phyloP scores from a whole-genome alignment of 2,113 vertebrate genomes.

The Pseudopipra pipra region DNA sequence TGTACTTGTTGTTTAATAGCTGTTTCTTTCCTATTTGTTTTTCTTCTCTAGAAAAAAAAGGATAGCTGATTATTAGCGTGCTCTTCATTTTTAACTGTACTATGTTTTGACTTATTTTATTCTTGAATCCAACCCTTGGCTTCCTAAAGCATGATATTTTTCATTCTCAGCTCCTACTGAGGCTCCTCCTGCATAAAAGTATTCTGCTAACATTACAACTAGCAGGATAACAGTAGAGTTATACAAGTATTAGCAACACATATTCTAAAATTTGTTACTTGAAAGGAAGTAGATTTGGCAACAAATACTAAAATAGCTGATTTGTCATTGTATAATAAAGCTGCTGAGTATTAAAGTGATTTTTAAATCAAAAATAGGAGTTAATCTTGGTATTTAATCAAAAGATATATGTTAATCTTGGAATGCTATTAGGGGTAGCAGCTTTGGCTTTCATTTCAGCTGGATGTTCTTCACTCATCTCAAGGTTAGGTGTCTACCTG shows the following conservation, averaged over 20 bases:
- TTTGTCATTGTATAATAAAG: not conserved
- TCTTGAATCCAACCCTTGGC: not conserved
- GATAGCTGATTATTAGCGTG: not conserved
- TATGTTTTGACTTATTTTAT: not conserved
- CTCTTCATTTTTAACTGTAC: not conserved
- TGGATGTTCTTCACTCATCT: not conserved
- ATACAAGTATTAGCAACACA: not conserved
- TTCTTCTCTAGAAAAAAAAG: not conserved
- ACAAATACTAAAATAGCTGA: not conserved
- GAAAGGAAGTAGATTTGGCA: not conserved
- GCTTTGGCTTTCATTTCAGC: not conserved
- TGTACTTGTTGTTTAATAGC: not conserved
- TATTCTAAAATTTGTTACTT: not conserved
- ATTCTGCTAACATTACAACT: not conserved
- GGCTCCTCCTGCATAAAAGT: not conserved
- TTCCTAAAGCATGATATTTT: not conserved
- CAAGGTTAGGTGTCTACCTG: not conserved
- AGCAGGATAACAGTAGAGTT: not conserved
- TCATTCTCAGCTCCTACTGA: not conserved
- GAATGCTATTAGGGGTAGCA: not conserved
- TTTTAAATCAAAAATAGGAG: not conserved
- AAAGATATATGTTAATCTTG: not conserved
- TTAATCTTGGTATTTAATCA: not conserved
- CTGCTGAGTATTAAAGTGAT: not conserved
- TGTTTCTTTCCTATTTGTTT: not conserved